Conservation (phyloP, 1,140 invertebrate genomes). For the Bombus impatiens region DNA sequence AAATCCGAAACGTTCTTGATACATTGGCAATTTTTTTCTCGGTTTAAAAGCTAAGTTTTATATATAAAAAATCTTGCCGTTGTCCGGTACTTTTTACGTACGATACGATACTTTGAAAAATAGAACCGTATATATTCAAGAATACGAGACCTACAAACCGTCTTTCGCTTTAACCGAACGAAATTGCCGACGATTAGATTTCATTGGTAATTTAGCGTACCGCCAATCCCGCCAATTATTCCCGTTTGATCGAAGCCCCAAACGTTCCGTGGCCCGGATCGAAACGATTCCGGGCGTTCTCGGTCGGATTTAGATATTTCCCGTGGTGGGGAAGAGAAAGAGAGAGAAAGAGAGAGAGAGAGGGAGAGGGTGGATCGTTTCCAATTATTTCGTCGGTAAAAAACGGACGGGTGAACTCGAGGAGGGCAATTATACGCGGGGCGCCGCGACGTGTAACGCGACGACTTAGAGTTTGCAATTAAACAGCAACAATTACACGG, state of each 20-base stretch:
- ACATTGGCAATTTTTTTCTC: too few relatives aligned
- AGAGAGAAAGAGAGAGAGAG: neutral
- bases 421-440: conserved; percentile 70
- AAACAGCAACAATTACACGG: conserved; percentile 83
- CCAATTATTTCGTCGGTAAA: conserved; percentile 64
- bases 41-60: too few relatives aligned
- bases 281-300: conserved; percentile 14
- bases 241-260: conserved; percentile 28
- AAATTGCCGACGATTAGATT: conserved; percentile 18
- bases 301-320: conserved; percentile 39
- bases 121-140: neutral
- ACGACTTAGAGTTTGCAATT: conserved; percentile 82
- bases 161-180: neutral
- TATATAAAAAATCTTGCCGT: neutral
- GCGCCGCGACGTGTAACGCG: conserved; percentile 74
- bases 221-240: conserved; percentile 15
- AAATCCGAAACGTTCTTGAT: too few relatives aligned
- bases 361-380: conserved; percentile 38
- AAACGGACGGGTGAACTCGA: conserved; percentile 65
- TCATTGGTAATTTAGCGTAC: conserved; percentile 30
- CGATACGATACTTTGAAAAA: neutral
- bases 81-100: neutral
- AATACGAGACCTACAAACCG: neutral
- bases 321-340: neutral
- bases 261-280: conserved; percentile 1